Evolutionary conservation across 1,140 invertebrate genomes (phyloP).

Genomic region (Drosophila nigrodunni): DNA sequence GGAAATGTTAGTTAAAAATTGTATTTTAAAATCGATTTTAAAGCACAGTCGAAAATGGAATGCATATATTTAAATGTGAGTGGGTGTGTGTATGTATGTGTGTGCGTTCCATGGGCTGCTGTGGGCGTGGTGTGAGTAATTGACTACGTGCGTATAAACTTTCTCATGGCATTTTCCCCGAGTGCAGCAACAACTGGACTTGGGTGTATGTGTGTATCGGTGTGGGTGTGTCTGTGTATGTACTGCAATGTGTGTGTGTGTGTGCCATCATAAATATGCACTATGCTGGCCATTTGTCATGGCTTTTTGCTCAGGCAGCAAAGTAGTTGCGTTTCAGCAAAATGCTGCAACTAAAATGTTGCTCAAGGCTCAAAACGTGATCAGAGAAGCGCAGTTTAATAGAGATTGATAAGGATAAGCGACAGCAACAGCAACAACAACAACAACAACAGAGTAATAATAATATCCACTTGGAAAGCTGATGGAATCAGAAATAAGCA

Average conservation of each 20-base stretch:
- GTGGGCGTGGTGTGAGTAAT: slow-evolving; percentile 68
- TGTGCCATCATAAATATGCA: slow-evolving; percentile 76
- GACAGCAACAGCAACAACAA: slow-evolving; percentile 4
- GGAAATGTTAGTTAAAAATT: slow-evolving; percentile 41
- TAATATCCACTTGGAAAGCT: background rate
- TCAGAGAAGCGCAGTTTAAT: slow-evolving; percentile 59
- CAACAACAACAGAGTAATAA: slow-evolving; percentile 6
- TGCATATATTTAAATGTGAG: slow-evolving; percentile 28
- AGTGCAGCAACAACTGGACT: slow-evolving; percentile 59
- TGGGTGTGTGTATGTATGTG: slow-evolving; percentile 13
- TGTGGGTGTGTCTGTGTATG: slow-evolving; percentile 26
- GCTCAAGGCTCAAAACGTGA: slow-evolving; percentile 35
- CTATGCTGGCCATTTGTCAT: slow-evolving; percentile 77
- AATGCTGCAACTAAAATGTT: slow-evolving; percentile 38
- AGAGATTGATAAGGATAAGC: slow-evolving; percentile 72
- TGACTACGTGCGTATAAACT: slow-evolving; percentile 82
- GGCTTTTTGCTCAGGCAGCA: slow-evolving; percentile 46
- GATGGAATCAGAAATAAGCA: background rate
- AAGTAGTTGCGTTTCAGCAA: slow-evolving; percentile 23
- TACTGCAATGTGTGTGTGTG: slow-evolving; percentile 1
- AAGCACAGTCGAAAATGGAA: slow-evolving; percentile 56
- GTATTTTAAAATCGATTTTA: slow-evolving; percentile 56
- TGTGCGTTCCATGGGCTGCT: slow-evolving; percentile 21
- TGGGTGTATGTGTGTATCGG: slow-evolving; percentile 47
- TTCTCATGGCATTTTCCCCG: slow-evolving; percentile 73